Percentiles rank a stretch among this genome's conserved stretches.
Conservation (phyloP, 2,797 vertebrate genomes). For the Sus cebifrons region DNA sequence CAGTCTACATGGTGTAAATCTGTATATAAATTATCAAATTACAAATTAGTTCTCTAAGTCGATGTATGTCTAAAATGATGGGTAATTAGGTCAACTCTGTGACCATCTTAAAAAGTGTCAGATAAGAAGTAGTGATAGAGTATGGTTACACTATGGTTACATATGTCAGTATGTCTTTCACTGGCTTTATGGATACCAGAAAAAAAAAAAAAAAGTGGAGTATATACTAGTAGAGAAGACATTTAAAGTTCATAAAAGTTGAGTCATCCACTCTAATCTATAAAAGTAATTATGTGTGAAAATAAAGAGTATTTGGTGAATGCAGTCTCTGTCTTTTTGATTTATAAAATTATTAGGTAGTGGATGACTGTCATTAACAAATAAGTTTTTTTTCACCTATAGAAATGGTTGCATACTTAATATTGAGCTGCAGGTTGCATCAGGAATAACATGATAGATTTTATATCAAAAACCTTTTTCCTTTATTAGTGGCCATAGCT, state of each 20-base stretch:
- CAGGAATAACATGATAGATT: constrained; percentile 73
- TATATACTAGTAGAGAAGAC: not conserved
- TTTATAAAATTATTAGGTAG: constrained; percentile 55
- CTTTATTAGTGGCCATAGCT: constrained; percentile 69
- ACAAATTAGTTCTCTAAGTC: constrained; percentile 49
- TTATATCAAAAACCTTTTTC: constrained; percentile 82
- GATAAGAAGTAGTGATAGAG: not conserved
- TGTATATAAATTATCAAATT: not conserved
- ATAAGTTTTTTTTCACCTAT: not conserved
- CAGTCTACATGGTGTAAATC: not conserved
- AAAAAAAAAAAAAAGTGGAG: not conserved
- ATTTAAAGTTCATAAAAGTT: constrained; percentile 22
- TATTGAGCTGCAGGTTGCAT: constrained; percentile 42
- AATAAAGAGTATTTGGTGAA: not conserved
- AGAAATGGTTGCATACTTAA: constrained; percentile 72
- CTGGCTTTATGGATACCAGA: not conserved
- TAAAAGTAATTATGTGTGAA: not conserved
- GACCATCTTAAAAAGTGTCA: constrained; percentile 19
- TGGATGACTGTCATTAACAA: not conserved
- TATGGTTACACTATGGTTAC: not conserved
- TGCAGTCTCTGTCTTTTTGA: not conserved
- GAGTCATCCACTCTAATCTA: not conserved
- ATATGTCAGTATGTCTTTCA: constrained; percentile 16
- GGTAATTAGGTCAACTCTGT: not conserved
- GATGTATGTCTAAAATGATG: not conserved